Percentiles rank a stretch among this genome's conserved stretches.
Conservation (phyloP, 2,797 vertebrate species). For the Anguilla megastoma region DNA sequence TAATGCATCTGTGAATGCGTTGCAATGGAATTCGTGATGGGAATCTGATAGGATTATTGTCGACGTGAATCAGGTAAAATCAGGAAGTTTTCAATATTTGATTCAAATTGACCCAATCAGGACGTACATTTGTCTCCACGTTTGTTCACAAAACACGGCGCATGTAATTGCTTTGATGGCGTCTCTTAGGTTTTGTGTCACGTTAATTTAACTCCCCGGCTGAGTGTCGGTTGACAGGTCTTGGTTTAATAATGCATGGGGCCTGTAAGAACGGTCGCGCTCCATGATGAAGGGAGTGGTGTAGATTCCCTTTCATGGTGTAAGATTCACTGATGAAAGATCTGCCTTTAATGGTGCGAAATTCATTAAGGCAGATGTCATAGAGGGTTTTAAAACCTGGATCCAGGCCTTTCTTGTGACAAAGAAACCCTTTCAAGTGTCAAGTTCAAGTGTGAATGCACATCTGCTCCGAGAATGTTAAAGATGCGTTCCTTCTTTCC, state of each 20-base stretch:
- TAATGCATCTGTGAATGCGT: neutral
- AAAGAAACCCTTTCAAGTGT: conserved; percentile 20
- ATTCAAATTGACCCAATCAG: conserved; percentile 9
- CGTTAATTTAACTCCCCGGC: conserved; percentile 1
- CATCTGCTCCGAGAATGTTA: neutral
- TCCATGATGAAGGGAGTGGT: neutral
- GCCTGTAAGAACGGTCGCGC: neutral
- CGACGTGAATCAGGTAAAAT: neutral
- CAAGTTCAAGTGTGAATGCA: conserved; percentile 14
- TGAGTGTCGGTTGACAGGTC: conserved; percentile 13
- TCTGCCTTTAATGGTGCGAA: neutral
- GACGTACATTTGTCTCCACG: neutral
- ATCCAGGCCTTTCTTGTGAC: conserved; percentile 11
- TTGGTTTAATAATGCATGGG: conserved; percentile 11
- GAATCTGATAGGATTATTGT: neutral
- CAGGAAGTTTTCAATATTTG: neutral
- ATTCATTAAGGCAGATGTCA: conserved; percentile 18
- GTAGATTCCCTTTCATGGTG: neutral
- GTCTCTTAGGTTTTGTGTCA: neutral
- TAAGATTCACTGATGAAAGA: neutral
- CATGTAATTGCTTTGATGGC: conserved; percentile 7
- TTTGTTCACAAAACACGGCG: conserved; percentile 7
- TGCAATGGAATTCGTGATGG: neutral
- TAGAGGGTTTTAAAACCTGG: neutral
- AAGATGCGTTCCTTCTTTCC: neutral